phyloP scores from a whole-genome alignment of 1,140 invertebrate species.

The Anoplolepis gracilipes region DNA sequence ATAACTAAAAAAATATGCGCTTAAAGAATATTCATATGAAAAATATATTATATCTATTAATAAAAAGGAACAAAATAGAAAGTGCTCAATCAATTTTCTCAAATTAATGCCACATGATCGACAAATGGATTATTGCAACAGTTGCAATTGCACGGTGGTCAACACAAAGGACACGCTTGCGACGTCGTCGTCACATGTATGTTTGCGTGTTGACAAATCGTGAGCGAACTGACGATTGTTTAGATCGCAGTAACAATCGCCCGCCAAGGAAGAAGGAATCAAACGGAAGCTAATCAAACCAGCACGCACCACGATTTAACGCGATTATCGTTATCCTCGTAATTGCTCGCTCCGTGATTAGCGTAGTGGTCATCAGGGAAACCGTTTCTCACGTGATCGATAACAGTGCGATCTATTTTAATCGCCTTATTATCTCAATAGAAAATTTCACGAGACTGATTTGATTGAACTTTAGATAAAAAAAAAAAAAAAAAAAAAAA shows the following conservation, averaged over 20 bases:
- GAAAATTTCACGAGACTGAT: not conserved
- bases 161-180: slow-evolving; percentile 30
- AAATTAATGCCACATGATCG: not conserved
- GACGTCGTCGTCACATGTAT: slow-evolving; percentile 6
- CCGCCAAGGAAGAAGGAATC: slow-evolving; percentile 51
- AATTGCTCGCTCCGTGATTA: slow-evolving; percentile 32
- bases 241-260: slow-evolving; percentile 49
- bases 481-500: not conserved
- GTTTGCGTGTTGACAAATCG: slow-evolving; percentile 54
- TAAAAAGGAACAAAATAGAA: too few species aligned
- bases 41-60: too few species aligned
- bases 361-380: not conserved
- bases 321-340: slow-evolving; percentile 45
- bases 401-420: not conserved
- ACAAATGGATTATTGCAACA: not conserved
- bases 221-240: slow-evolving; percentile 35
- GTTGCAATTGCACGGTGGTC: slow-evolving; percentile 18
- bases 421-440: slow-evolving; percentile 7
- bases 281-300: slow-evolving; percentile 54
- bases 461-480: not conserved
- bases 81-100: not conserved
- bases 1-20: not conserved
- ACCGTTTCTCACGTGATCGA: not conserved
- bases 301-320: slow-evolving; percentile 41
- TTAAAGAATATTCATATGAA: not conserved